A percentile compares a stretch with the other conserved stretches of the same genome.
Conservation (phyloP, 2,113 vertebrate genomes). For the Prinia subflava region DNA sequence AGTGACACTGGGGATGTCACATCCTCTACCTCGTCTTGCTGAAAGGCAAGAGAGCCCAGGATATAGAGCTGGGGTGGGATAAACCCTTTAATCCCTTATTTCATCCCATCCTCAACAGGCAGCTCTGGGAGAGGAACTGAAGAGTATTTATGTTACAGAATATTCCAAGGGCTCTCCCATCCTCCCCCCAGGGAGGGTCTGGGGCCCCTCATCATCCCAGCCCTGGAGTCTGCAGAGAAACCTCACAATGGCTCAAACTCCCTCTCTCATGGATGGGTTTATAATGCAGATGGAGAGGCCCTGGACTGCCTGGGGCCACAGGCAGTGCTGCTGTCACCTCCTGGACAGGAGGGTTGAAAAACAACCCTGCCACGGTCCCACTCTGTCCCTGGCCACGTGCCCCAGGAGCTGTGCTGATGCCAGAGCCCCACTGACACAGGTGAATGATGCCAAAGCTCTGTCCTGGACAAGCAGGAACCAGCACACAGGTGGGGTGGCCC, state of each 20-base stretch:
- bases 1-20: not conserved
- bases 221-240: not conserved
- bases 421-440: not conserved
- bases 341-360: not conserved
- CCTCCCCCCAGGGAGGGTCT: not conserved
- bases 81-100: not conserved
- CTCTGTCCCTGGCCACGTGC: accelerated
- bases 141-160: not conserved
- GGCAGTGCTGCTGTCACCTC: not conserved
- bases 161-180: not conserved
- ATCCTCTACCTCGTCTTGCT: not conserved
- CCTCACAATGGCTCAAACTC: not conserved
- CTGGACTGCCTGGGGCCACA: not conserved
- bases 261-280: not conserved
- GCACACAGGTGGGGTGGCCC: not conserved
- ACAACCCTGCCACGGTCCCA: not conserved
- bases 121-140: not conserved
- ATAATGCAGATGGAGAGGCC: not conserved
- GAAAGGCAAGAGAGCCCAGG: not conserved
- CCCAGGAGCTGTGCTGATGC: not conserved
- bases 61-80: not conserved
- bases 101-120: not conserved
- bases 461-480: not conserved
- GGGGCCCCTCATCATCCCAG: not conserved
- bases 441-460: not conserved